These are phyloP conservation scores for Polypterus senegalus DNA, from an alignment of 2,113 vertebrate genomes.

Conservation along the genomic window DNA sequence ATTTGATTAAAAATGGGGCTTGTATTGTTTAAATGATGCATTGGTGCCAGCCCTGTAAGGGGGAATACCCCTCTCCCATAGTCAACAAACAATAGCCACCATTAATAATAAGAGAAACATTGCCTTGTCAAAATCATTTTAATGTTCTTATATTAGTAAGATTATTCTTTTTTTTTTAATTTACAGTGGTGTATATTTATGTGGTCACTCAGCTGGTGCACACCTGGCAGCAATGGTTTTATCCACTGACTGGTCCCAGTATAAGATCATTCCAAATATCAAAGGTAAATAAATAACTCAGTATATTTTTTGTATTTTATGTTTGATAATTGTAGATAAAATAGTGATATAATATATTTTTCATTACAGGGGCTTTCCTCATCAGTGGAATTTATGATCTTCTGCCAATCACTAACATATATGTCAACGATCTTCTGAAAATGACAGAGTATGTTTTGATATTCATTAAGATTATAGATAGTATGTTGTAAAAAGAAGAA, in stretches of 20 bases:
- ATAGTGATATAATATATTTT: background rate
- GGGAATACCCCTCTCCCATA: no score
- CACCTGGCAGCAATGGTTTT: slow-evolving; percentile 80
- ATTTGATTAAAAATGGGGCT: no score
- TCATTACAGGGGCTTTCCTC: slow-evolving; percentile 61
- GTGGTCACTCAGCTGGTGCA: slow-evolving; percentile 87
- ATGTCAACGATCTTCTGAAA: slow-evolving; percentile 55
- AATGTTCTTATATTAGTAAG: background rate
- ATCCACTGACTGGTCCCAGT: slow-evolving; percentile 67
- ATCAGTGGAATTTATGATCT: slow-evolving; percentile 84
- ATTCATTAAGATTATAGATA: no score
- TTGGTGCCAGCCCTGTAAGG: no score
- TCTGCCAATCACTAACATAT: slow-evolving; percentile 65
- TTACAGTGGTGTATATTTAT: slow-evolving; percentile 73
- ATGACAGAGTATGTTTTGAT: slow-evolving; percentile 62
- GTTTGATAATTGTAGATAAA: background rate
- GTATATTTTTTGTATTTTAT: no score
- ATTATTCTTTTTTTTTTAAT: slow-evolving; percentile 1
- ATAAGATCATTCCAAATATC: slow-evolving; percentile 52
- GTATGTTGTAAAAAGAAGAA: no score
- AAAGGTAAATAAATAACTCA: slow-evolving; percentile 51
- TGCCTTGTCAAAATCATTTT: background rate
- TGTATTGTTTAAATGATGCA: no score
- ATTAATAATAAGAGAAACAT: background rate
- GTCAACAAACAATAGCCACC: no score